Percentiles rank a stretch among this genome's conserved stretches.
Conservation (phyloP, 2,888 invertebrate genomes). For the Caenorhabditis imperialis region DNA sequence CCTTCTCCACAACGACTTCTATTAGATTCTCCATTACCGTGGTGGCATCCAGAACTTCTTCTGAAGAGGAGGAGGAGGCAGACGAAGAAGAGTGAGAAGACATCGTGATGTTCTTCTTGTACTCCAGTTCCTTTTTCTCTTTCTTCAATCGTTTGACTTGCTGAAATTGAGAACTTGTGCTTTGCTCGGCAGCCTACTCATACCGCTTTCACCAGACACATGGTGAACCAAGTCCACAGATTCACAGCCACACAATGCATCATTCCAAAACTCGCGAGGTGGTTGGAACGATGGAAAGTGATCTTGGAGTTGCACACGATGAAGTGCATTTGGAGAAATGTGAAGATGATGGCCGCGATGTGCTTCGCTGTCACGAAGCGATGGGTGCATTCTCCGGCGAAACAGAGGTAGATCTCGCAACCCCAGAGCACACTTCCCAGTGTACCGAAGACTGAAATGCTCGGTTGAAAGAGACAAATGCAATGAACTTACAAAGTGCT, state of each 20-base stretch:
- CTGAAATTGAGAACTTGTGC: not conserved
- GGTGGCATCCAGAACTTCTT: conserved; percentile 15
- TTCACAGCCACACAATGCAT: conserved; percentile 76
- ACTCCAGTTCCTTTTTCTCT: conserved; percentile 30
- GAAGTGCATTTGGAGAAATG: conserved; percentile 78
- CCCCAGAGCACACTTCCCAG: conserved; percentile 72
- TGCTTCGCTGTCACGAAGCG: conserved; percentile 66
- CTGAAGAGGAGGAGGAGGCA: conserved; percentile 29
- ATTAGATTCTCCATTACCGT: conserved; percentile 10
- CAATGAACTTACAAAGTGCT: conserved; percentile 63
- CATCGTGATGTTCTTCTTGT: conserved; percentile 14
- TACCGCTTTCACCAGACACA: conserved; percentile 74
- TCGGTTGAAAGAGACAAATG: not conserved
- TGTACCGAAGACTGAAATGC: conserved; percentile 70
- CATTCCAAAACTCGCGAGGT: conserved; percentile 71
- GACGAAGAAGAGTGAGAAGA: conserved; percentile 16
- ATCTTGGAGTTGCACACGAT: conserved; percentile 77
- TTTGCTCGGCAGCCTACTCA: not conserved
- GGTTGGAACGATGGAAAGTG: conserved; percentile 62
- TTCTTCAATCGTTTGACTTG: conserved; percentile 43
- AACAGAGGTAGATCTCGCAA: conserved; percentile 72
- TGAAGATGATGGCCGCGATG: conserved; percentile 71
- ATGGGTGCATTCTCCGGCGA: conserved; percentile 25
- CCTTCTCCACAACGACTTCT: conserved; percentile 8
- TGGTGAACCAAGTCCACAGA: conserved; percentile 76